Conservation (phyloP, 2,888 invertebrate species). For the Osedax fenrisi region DNA sequence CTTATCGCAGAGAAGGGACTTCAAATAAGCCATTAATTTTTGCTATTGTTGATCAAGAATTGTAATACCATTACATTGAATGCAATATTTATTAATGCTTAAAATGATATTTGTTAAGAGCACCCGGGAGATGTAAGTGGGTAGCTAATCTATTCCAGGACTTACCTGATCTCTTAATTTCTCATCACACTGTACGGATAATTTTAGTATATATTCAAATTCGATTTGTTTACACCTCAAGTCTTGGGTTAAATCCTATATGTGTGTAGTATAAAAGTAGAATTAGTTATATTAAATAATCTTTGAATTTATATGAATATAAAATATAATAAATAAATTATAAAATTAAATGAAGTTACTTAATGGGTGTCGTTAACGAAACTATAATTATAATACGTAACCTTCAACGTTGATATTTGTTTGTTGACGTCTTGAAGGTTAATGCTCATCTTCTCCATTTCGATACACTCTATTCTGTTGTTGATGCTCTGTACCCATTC, state of each 20-base stretch:
- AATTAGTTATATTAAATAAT: too few relatives aligned
- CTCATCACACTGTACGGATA: too few relatives aligned
- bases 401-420: neutral
- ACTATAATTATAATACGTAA: too few relatives aligned
- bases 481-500: neutral
- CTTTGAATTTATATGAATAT: neutral
- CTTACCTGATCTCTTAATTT: too few relatives aligned
- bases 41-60: too few relatives aligned
- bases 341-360: neutral
- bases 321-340: neutral
- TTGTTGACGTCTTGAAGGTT: neutral
- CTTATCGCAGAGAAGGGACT: too few relatives aligned
- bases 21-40: too few relatives aligned
- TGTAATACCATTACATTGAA: too few relatives aligned
- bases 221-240: neutral
- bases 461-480: neutral
- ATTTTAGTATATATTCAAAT: neutral
- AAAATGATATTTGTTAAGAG: too few relatives aligned
- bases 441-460: neutral
- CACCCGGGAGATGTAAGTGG: too few relatives aligned
- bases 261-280: neutral
- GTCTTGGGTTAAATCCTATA: neutral
- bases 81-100: too few relatives aligned
- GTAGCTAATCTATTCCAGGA: too few relatives aligned
- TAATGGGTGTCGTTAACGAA: neutral